Base-by-base conservation (phyloP, 2,113 vertebrate species). In the Mionectes macconnelli region DNA sequence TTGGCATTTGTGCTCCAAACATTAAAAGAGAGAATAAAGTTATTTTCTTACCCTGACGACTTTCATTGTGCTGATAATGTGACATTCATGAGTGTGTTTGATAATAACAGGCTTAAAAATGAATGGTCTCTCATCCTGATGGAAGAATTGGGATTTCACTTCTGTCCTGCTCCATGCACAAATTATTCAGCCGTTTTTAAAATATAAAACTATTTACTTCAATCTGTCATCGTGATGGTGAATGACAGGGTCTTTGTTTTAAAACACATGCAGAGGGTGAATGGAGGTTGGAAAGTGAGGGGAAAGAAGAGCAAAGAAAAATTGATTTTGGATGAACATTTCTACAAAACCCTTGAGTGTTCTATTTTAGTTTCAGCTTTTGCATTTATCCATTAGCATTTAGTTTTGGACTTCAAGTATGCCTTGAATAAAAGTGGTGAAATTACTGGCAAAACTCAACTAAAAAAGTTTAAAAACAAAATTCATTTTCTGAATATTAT, bases 1-100 rank as follows among this genome's bases (percentile, higher is more conserved):
- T 82, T 95, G 90, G 69, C 82, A 72, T 89, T 93, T 91, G 82
- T 72, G 57, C 53, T 93, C 70, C 57, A 76, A 85, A 87, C 37
- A 87, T 27, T 50, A 67, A 50, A 87, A 67, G 42, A 81, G 28
- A 45, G 74, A 92, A 80, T 33, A 39, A 91, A 84, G 74, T 91
- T 79, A 52, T 93, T 94, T 94, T 84, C 56, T 87, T 78, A 40
- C 24, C 13, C 87, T 50, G 49, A 45, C 10, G 35, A 64, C 53
- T 89, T 89, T 78, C 8, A 14, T 40, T 68, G 84, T 75, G 66
- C 57, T 35, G 39, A 27, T 67, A 74, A 63, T 3, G 42, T 37
- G 67, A 57, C 72, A 30, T 22, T 82, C 27, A 55, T 0, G 0
- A 22, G 20, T 4, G 8, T 59, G 60, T 81, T 74, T 45, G 78